Base-by-base conservation (phyloP, 1,140 invertebrate species). In the Drosophila virilis region DNA sequence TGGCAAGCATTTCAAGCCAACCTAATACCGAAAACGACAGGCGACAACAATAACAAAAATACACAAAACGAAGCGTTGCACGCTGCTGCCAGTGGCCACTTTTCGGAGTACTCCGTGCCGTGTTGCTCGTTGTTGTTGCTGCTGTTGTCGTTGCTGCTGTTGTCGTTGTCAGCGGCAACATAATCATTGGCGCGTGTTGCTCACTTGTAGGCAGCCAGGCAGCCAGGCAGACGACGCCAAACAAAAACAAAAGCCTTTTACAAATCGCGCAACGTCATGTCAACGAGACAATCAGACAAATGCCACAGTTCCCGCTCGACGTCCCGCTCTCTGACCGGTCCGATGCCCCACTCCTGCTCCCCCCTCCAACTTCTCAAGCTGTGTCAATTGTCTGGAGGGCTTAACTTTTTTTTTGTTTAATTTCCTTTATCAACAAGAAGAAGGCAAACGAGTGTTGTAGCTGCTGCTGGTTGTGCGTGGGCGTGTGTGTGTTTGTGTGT, bases 171-270 rank as follows among this genome's bases (percentile, higher is more conserved):
- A 77, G 68, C 78, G 69, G 78, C 82, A 82, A 86, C 83, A 86
- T 86, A 86, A 86, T 86, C 83, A 86, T 88, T 75, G 83, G 83
- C 83, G 83, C 84, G 83, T 86, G 83, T 88, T 86, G 83, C 84
- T 86, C 83, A 88, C 83, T 88, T 77, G 72, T 74, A 77, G 84
- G 79, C 79, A 74, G 80, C 77, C 83, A 65, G 37, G 32, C 62
- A 50, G 60, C 48, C 78, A 54, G 22, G 15, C 46, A 58, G 55
- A 61, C 64, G 46, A 73, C 55, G 38, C 43, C 45, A 67, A 58
- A 73, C 54, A 70, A 65, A 74, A 71, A 65, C 73, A 82, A 85
- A 88, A 88, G 69, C 68, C 71, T 77, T 78, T 64, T 71, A 88
- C 79, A 86, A 88, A 89, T 88, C 83, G 84, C 79, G 77, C 84